Evolutionary conservation across 2,888 invertebrate species (phyloP).

Genomic region (Torymus texanus): DNA sequence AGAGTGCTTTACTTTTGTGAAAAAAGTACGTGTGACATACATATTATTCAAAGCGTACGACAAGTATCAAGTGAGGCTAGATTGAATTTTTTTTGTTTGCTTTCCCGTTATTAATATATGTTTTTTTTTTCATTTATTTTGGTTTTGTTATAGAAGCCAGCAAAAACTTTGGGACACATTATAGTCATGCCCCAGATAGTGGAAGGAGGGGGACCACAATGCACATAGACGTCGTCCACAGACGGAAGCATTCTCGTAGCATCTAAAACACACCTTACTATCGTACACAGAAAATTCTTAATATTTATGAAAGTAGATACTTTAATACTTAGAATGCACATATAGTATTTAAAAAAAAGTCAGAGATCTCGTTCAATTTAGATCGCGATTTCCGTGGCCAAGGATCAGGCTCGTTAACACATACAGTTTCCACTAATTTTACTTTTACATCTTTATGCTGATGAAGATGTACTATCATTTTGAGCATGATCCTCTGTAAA

Average conservation of each 20-base stretch:
- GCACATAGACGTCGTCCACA: constrained; percentile 73
- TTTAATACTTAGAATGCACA: constrained; percentile 44
- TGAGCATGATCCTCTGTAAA: constrained; percentile 34
- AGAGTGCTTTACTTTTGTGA: constrained; percentile 13
- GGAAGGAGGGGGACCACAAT: constrained; percentile 72
- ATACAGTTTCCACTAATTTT: not conserved
- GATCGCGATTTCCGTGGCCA: not conserved
- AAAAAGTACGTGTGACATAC: not conserved
- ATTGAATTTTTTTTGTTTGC: no score
- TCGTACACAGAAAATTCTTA: constrained; percentile 68
- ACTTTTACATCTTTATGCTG: no score
- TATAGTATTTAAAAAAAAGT: constrained; percentile 25
- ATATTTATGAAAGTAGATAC: constrained; percentile 47
- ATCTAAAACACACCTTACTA: constrained; percentile 73
- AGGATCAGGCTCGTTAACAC: constrained; percentile 30
- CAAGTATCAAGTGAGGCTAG: constrained; percentile 6
- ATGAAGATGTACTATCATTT: not conserved
- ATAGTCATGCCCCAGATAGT: constrained; percentile 69
- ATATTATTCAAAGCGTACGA: not conserved
- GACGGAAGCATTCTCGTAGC: constrained; percentile 74
- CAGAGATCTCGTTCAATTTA: constrained; percentile 10
- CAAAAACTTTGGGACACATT: constrained; percentile 70
- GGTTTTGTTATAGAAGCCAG: constrained; percentile 61
- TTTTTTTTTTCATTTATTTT: constrained; percentile 5
- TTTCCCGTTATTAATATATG: not conserved